Base-by-base conservation (phyloP, 35 echinoderm and acorn worm genomes). In the Apostichopus parvimensis region DNA sequence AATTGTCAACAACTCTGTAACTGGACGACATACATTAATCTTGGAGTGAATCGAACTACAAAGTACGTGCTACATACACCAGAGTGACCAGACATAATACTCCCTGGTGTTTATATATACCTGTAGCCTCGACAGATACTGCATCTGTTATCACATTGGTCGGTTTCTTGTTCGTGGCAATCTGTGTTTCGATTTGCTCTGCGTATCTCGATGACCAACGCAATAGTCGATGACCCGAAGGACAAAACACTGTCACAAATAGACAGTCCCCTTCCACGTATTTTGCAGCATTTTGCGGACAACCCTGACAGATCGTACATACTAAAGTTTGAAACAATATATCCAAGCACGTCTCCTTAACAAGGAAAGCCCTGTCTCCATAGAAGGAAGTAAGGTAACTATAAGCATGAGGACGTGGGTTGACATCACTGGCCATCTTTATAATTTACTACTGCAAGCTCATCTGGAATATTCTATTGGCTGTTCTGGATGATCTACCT, bases 151-250 rank as follows among this genome's bases (percentile, higher is more conserved):
- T 61, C 58, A 61, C 58, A 61, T 8, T 61, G 7, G 58, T 61
- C 12, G 58, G 58, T 61, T 61, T 61, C 7, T 12, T 9, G 58
- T 61, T 61, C 5, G n/a, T 18, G n/a, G 6, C 11, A 75, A 7
- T 22, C 54, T 84, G 81, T 20, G 17, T 84, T 21, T 84, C 54
- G 58, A 84, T 84, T 20, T 23, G n/a, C 23, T 84, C 54, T n/a
- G 56, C 55, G 20, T 56, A 84, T 20, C 54, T 58, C 9, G 81
- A 84, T 6, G 81, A 84, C 81, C 81, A 84, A n/a, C 57, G 53
- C 12, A 84, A 84, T 10, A 84, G 14, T 21, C n/a, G 81, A 59
- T 84, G 81, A 58, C 81, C 81, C 3, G 81, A 84, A 18, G 81
- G 57, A 20, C 81, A 84, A 84, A 58, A 58, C 56, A 84, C 34